Percentiles rank a stretch among this genome's conserved stretches.
Conservation (phyloP, 2,113 vertebrate genomes). For the Gulo gulo region DNA sequence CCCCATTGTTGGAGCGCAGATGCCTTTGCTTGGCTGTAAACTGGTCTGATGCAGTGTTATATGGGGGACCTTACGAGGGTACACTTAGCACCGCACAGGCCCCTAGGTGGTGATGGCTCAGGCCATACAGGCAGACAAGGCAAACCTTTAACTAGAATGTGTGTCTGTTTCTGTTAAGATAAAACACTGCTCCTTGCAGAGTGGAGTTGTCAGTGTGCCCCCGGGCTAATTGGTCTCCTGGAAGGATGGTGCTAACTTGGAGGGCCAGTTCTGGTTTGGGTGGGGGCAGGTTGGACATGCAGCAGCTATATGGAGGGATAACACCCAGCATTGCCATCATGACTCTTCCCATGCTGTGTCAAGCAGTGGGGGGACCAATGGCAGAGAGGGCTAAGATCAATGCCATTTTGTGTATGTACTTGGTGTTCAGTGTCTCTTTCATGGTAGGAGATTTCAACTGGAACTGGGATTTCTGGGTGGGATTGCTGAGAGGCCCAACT, state of each 20-base stretch:
- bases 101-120: background rate
- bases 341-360: background rate
- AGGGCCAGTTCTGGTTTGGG: background rate
- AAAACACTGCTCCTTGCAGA: background rate
- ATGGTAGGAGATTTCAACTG: background rate
- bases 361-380: background rate
- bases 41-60: background rate
- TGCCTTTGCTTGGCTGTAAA: background rate
- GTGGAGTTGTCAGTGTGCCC: background rate
- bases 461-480: background rate
- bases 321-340: background rate
- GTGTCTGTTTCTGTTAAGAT: background rate
- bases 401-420: background rate
- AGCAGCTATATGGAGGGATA: background rate
- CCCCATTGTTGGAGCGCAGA: background rate
- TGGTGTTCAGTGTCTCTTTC: background rate
- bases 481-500: background rate
- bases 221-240: background rate
- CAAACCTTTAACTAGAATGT: background rate
- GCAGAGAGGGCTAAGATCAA: background rate
- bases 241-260: background rate
- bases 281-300: background rate
- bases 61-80: background rate
- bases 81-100: background rate
- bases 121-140: background rate